These are phyloP conservation scores for Aleiodes leptofemur DNA, from an alignment of 2,888 invertebrate species.

Conservation along the genomic window DNA sequence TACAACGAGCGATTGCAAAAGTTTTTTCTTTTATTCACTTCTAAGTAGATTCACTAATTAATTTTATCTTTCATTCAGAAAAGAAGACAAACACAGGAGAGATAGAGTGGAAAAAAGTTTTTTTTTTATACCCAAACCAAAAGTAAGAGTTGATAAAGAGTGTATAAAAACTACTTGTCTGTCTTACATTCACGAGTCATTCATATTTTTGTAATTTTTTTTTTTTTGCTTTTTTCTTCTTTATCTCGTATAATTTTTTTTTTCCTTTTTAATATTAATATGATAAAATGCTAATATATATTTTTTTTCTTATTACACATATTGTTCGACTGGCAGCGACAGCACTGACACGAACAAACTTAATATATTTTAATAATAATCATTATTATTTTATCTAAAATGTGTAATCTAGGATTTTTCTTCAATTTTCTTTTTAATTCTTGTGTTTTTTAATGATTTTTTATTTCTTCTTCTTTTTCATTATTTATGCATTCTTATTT, in stretches of 20 bases:
- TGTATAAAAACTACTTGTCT: conserved; percentile 60
- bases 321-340: conserved; percentile 51
- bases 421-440: conserved; percentile 30
- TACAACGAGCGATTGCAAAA: conserved; percentile 32
- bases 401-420: conserved; percentile 52
- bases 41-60: conserved; percentile 15
- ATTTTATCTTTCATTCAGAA: background rate
- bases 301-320: conserved; percentile 56
- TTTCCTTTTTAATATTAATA: conserved; percentile 56
- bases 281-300: conserved; percentile 60
- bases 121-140: conserved; percentile 56
- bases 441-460: background rate
- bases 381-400: conserved; percentile 57
- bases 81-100: no score
- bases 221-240: conserved; percentile 45
- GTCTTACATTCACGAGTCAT: conserved; percentile 58
- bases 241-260: conserved; percentile 39
- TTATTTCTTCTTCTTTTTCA: background rate
- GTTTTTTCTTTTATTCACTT: background rate
- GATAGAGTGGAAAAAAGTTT: conserved; percentile 26
- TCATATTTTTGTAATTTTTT: conserved; percentile 47
- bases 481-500: background rate
- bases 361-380: conserved; percentile 56
- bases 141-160: conserved; percentile 45
- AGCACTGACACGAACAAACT: conserved; percentile 48